These are phyloP conservation scores for Drosophila simulans DNA, from an alignment of 1,140 invertebrate genomes.

Conservation along the genomic window DNA sequence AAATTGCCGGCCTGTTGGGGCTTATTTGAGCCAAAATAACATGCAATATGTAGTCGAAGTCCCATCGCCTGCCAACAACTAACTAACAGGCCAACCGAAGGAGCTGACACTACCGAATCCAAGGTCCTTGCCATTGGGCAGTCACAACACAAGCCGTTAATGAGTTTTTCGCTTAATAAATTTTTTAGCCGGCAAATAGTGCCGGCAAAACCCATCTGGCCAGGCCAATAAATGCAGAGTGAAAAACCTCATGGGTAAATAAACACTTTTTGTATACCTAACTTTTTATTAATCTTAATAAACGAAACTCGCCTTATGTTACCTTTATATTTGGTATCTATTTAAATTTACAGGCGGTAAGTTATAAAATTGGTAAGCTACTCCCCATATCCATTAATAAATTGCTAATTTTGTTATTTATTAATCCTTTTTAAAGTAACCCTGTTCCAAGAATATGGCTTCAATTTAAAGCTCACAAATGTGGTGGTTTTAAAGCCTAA, in stretches of 20 bases:
- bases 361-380: no score
- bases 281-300: neutral
- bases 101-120: slow-evolving; percentile 17
- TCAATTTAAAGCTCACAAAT: neutral
- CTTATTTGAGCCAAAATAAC: slow-evolving; percentile 58
- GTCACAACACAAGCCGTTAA: slow-evolving; percentile 39
- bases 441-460: no score
- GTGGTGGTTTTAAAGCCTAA: neutral
- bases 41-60: slow-evolving; percentile 53
- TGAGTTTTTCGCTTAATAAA: slow-evolving; percentile 50
- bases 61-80: slow-evolving; percentile 53
- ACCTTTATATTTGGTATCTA: no score
- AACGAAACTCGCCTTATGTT: no score
- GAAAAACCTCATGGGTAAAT: neutral
- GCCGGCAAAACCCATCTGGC: neutral
- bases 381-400: no score
- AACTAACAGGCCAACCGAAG: slow-evolving; percentile 1
- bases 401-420: no score
- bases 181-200: slow-evolving; percentile 24
- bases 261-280: no score
- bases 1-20: slow-evolving; percentile 62
- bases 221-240: slow-evolving; percentile 16
- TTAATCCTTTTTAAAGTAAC: no score
- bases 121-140: slow-evolving; percentile 37
- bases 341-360: no score